Evolutionary conservation across 1,140 invertebrate species (phyloP), one percentile per base, ranked within the genome.

Genomic region (Heliothis virescens): DNA sequence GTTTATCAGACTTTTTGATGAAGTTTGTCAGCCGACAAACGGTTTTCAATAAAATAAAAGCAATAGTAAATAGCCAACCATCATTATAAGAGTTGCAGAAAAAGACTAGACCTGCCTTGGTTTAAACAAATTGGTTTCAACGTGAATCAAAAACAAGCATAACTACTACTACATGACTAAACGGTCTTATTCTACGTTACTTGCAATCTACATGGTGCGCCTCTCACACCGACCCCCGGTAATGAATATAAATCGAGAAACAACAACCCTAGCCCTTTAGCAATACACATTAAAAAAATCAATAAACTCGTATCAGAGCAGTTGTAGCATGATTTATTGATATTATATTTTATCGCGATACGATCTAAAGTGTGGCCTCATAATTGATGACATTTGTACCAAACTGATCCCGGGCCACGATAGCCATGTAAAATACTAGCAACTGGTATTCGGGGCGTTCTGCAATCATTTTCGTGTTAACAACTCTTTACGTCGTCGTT

Each of bases 261-360:
- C 89, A 86, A 86, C 89, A 85, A 85, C 89, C 87, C 89, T 83
- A 90, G 83, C 89, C 90, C 89, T 91, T 90, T 89, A 76, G 89
- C 86, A 87, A 91, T 92, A 91, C 90, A 91, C 90, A 89, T 93
- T 90, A 90, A 92, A 94, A 90, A 87, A 92, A 92, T 94, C 92
- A 92, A 94, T 94, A 91, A 83, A 87, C 85, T 79, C 85, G 78
- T 89, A 92, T 92, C 88, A 81, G 83, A 80, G 79, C 85, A 86
- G 87, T 90, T 92, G 84, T 83, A 82, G 73, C 78, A 84, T 90
- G 89, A 93, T 93, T 92, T 92, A 92, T 92, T 90, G 86, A 89
- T 90, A 89, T 41, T 89, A 91, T 91, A 92, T 92, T 91, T 92
- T 91, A 94, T 91, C 87, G 75, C 77, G 89, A 92, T 92, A 91